A percentile compares a stretch with the other conserved stretches of the same genome.
Evolutionary conservation across 2,113 vertebrate species (phyloP).

Genomic region (Ceuthmochares aereus): DNA sequence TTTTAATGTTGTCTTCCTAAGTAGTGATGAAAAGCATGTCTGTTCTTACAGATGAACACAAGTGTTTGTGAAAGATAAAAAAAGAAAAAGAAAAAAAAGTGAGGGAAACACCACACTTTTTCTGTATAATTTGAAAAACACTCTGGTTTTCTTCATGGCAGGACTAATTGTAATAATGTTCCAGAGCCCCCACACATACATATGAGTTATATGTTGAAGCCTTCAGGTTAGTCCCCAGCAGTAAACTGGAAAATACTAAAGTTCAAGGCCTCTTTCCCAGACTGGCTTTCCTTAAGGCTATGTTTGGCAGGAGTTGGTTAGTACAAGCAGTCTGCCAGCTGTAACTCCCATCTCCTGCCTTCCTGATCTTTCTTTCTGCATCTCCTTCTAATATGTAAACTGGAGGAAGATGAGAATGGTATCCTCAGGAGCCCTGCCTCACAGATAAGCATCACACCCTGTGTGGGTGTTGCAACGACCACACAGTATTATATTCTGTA

Average conservation of each 20-base stretch:
- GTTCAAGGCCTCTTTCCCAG: background rate
- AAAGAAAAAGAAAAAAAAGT: background rate
- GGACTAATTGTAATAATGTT: background rate
- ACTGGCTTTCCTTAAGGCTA: background rate
- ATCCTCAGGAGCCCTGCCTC: background rate
- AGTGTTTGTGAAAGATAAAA: background rate
- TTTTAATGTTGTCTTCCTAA: background rate
- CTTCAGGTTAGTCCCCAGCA: background rate
- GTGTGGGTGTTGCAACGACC: background rate
- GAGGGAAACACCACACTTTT: background rate
- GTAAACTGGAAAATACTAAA: background rate
- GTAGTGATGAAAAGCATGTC: background rate
- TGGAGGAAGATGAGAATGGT: background rate
- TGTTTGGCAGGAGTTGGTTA: background rate
- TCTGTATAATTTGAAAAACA: background rate
- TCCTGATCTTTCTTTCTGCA: background rate
- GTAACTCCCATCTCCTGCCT: background rate
- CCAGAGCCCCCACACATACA: background rate
- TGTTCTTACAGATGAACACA: background rate
- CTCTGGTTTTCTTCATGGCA: background rate
- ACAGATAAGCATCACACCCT: background rate
- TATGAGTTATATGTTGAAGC: background rate
- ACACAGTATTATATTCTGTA: background rate
- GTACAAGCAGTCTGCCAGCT: background rate
- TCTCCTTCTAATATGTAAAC: accelerated